Base-by-base conservation (phyloP, 1,140 invertebrate genomes). In the Achatina immaculata region DNA sequence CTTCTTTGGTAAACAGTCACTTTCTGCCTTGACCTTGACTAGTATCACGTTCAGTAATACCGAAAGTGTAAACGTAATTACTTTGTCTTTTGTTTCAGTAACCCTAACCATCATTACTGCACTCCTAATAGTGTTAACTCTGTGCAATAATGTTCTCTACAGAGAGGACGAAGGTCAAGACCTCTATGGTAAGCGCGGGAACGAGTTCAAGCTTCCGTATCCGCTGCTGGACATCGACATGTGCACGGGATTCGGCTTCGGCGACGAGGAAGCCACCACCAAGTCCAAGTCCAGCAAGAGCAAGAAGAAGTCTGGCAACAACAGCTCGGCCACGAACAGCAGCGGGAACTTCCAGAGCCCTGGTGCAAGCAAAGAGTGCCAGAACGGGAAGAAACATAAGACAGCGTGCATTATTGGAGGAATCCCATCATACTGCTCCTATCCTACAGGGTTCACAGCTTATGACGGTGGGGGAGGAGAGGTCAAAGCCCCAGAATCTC, bases 161-260 rank as follows among this genome's bases (percentile, higher is more conserved):
- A 98, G 97, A 95, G 97, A 99, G 90, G 98, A 99, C 92, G 98
- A 99, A 93, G 98, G 98, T 21, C 94, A 96, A 77, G 98, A 99
- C 92, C 92, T 99, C 45, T 93, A 98, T 14, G 96, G 97, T 11
- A 99, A 99, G 91, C 94, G 98, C 78, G 99, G 97, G 0, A 99
- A 98, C 96, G 98, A 99, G 90, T 99, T 99, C 89, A 99, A 99
- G 94, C 96, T 99, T 31, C 98, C 97, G 87, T 99, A 99, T 90
- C 92, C 95, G 87, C 91, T 97, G n/a, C 93, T 96, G 0, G 93
- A 92, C 82, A 86, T 89, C 14, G 90, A 91, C 82, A 88, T 87
- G 81, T 90, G 85, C 81, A 88, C 86, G 73, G 89, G 85, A 71
- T 88, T 88, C 81, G 88, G 88, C 36, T 88, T 87, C 78, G 85